Evolutionary conservation across 1,140 invertebrate genomes (phyloP).

Genomic region (Sitodiplosis mosellana): DNA sequence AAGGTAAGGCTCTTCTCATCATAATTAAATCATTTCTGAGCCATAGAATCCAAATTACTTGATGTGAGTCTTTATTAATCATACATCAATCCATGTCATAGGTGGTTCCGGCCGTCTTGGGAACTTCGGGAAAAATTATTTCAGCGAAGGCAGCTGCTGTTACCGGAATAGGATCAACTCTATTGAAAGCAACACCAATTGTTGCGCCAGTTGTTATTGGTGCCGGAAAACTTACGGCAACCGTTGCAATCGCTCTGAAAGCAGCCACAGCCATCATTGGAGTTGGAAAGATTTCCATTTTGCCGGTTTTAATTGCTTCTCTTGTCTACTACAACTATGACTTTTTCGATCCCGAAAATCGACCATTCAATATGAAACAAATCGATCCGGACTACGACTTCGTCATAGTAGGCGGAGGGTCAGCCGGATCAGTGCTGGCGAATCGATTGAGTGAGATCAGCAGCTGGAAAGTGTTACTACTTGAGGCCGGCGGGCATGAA

Average conservation of each 20-base stretch:
- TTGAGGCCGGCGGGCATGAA: slow-evolving; percentile 79
- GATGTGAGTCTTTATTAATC: too few species aligned
- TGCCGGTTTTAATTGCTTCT: slow-evolving; percentile 57
- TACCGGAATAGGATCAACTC: not conserved
- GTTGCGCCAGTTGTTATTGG: slow-evolving; percentile 8
- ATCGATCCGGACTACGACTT: slow-evolving; percentile 58
- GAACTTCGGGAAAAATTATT: slow-evolving; percentile 19
- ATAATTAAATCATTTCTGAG: too few species aligned
- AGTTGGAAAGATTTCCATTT: slow-evolving; percentile 47
- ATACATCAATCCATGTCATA: too few species aligned
- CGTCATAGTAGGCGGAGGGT: slow-evolving; percentile 62
- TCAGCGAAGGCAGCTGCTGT: slow-evolving; percentile 13
- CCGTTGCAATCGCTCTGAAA: slow-evolving; percentile 40
- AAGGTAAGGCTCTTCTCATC: too few species aligned
- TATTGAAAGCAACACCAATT: not conserved
- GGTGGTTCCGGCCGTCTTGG: slow-evolving; percentile 10
- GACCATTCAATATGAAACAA: slow-evolving; percentile 45
- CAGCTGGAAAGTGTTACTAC: slow-evolving; percentile 56
- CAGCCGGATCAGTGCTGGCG: slow-evolving; percentile 71
- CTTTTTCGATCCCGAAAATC: slow-evolving; percentile 64
- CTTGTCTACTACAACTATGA: slow-evolving; percentile 74
- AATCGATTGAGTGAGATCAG: slow-evolving; percentile 63
- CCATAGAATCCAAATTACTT: too few species aligned
- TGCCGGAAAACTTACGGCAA: slow-evolving; percentile 21
- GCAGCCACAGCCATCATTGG: slow-evolving; percentile 45